Percentiles rank a stretch among this genome's conserved stretches.
Conservation (phyloP, 2,113 vertebrate genomes). For the Nothobranchius kuhntae region DNA sequence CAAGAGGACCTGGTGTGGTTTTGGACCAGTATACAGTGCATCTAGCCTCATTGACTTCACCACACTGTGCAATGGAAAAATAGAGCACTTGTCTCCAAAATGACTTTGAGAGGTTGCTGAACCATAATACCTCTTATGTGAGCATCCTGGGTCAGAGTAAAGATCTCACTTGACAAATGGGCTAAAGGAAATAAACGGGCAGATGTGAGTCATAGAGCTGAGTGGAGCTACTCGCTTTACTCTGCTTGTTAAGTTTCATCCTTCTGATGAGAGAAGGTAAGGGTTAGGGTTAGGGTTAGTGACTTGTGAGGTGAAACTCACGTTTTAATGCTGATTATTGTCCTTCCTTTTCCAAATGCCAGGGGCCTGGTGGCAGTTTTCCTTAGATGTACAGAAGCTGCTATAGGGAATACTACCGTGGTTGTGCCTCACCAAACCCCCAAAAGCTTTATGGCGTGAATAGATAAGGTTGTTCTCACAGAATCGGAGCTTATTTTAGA, state of each 20-base stretch:
- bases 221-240: constrained; percentile 29
- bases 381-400: constrained; percentile 21
- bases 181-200: constrained; percentile 52
- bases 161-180: constrained; percentile 71
- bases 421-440: constrained; percentile 6
- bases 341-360: constrained; percentile 22
- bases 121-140: constrained; percentile 60
- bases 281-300: constrained; percentile 12
- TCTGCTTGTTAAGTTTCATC: constrained; percentile 33
- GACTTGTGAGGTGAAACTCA: constrained; percentile 43
- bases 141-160: constrained; percentile 54
- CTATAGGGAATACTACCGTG: constrained; percentile 32
- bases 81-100: constrained; percentile 52
- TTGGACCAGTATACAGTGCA: constrained; percentile 57
- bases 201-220: constrained; percentile 57
- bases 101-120: constrained; percentile 59
- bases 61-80: constrained; percentile 53
- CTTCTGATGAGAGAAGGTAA: constrained; percentile 16
- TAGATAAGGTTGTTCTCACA: too few relatives aligned
- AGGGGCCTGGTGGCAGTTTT: constrained; percentile 42
- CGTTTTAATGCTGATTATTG: constrained; percentile 58
- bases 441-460: constrained; percentile 30
- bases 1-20: constrained; percentile 56
- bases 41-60: constrained; percentile 53
- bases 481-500: too few relatives aligned